Evolutionary conservation across 1,140 invertebrate species (phyloP), one percentile per base, ranked within the genome.

Genomic region (Procambarus clarkii): DNA sequence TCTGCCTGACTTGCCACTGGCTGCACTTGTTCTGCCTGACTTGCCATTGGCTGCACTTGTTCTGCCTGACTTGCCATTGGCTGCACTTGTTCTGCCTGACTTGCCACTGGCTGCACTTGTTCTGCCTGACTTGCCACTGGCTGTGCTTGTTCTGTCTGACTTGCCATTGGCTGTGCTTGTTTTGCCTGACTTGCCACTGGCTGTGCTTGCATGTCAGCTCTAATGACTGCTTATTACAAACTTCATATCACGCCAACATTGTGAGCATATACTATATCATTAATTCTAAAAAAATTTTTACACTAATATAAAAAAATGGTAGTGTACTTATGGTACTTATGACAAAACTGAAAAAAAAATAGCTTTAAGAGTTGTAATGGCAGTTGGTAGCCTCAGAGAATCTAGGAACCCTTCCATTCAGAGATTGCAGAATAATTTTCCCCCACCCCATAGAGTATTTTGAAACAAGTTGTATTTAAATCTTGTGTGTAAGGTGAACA

Each of bases 201-300:
- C 34, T 69, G 64, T 0, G 18, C n/a, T 34, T 8, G 7, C 24
- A 5, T 34, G 21, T 74, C n/a, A 21, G 34, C n/a, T 74, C 34
- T 11, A 74, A 24, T 74, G 69, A 74, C 69, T 34, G 24, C 7
- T 21, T 34, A 34, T 8, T 74, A 21, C 69, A 24, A 74, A 74
- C 7, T 74, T 34, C n/a, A 74, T 74, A 74, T 11, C n/a, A 24
- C 34, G 69, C n/a, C 21, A 34, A 74, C 11, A 74, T n/a, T 74
- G 24, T 74, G 69, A 74, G 69, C 69, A 74, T 74, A 21, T 34
- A 74, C 69, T 34, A 74, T n/a, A 74, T 4, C 21, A 34, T 74
- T 74, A 74, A 74, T 34, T 21, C 69, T 74, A 74, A 74, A 74
- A 74, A 74, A 74, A 74, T n/a, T n/a, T n/a, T 34, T 4, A 34